A percentile compares a stretch with the other conserved stretches of the same genome.
Evolutionary conservation across 2,797 vertebrate genomes (phyloP).

Genomic region (Pseudochirops corinnae): DNA sequence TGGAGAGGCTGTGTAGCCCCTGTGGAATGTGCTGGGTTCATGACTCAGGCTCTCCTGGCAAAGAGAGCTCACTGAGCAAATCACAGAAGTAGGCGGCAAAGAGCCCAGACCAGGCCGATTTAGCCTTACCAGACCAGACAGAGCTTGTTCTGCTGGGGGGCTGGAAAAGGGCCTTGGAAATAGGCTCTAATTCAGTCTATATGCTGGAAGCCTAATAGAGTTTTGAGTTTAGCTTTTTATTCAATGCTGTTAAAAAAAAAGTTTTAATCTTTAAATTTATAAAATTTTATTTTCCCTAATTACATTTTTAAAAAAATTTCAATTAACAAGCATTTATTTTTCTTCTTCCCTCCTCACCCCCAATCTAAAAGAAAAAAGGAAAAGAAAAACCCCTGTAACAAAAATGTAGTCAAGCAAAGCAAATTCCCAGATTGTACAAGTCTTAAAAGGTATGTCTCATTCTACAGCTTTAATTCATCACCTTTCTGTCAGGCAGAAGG

Average conservation of each 20-base stretch:
- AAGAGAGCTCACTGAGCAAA: conserved; percentile 19
- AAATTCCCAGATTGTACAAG: background rate
- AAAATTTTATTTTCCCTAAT: background rate
- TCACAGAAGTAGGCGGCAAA: conserved; percentile 65
- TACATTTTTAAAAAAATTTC: background rate
- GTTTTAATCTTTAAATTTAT: background rate
- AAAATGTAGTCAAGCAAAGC: background rate
- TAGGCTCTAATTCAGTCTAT: background rate
- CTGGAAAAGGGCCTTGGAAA: background rate
- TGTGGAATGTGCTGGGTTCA: conserved; percentile 76
- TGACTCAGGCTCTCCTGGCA: conserved; percentile 79
- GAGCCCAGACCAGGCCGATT: conserved; percentile 61
- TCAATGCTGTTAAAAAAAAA: background rate
- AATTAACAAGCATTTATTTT: background rate
- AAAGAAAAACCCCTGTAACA: background rate
- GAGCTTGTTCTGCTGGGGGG: background rate
- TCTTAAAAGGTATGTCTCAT: background rate
- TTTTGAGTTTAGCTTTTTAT: background rate
- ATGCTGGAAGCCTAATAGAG: background rate
- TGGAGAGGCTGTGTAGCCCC: conserved; percentile 63
- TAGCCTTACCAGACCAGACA: conserved; percentile 52
- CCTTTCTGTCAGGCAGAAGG: background rate
- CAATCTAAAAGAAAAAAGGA: background rate
- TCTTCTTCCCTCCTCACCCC: background rate
- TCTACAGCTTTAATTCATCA: background rate